These are phyloP conservation scores for Bucorvus abyssinicus DNA, from an alignment of 2,797 vertebrate genomes.

Conservation along the genomic window DNA sequence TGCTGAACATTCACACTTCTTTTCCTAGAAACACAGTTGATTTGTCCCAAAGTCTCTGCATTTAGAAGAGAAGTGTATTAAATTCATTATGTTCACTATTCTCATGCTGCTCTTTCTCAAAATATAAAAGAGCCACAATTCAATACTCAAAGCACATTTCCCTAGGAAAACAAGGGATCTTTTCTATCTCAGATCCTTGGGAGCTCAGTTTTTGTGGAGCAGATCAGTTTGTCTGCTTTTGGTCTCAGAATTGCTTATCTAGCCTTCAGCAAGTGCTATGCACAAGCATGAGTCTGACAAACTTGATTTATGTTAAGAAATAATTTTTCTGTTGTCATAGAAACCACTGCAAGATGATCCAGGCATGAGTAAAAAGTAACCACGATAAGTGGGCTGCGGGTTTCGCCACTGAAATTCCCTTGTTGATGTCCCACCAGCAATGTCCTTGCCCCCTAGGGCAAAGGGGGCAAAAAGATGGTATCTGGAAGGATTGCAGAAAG, in stretches of 20 bases:
- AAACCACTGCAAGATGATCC: constrained; percentile 42
- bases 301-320: constrained; percentile 59
- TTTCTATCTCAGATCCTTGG: neutral
- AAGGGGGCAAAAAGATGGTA: neutral
- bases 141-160: neutral
- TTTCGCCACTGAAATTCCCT: constrained; percentile 3
- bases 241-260: constrained; percentile 17
- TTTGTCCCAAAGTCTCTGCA: neutral
- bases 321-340: constrained; percentile 64
- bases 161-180: neutral
- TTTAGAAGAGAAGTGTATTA: neutral
- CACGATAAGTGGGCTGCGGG: neutral
- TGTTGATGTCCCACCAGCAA: neutral
- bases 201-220: neutral
- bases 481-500: neutral
- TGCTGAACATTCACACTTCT: neutral
- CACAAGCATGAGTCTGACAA: constrained; percentile 53
- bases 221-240: neutral
- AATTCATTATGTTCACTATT: neutral
- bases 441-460: neutral
- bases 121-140: neutral
- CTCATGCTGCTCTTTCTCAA: neutral
- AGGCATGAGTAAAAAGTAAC: constrained; percentile 18
- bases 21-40: neutral
- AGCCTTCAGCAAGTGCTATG: constrained; percentile 30